Conservation (phyloP, 2,888 invertebrate genomes). For the Sisyra terminalis region DNA sequence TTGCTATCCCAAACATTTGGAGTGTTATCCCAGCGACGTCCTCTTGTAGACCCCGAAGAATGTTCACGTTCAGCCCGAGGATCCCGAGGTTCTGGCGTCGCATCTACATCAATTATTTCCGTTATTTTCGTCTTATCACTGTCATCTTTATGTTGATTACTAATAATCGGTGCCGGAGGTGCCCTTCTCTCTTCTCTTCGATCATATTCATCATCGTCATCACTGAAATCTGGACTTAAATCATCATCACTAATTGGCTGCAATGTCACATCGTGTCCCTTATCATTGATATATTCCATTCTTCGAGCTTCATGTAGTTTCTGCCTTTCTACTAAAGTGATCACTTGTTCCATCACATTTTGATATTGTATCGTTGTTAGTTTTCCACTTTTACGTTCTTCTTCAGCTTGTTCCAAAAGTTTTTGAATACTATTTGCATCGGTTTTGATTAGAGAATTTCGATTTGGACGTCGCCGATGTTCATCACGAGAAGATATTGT, state of each 20-base stretch:
- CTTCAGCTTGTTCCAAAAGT: constrained; percentile 68
- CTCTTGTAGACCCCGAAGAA: too few relatives aligned
- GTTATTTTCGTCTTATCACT: constrained; percentile 5
- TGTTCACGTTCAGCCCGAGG: background rate
- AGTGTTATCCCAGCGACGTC: too few relatives aligned
- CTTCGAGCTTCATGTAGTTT: constrained; percentile 63
- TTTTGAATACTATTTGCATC: constrained; percentile 50
- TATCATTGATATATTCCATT: constrained; percentile 44
- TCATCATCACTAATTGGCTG: constrained; percentile 27
- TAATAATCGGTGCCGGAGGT: constrained; percentile 24
- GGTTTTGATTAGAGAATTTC: constrained; percentile 19
- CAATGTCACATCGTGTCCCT: constrained; percentile 21
- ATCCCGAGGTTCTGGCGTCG: too few relatives aligned
- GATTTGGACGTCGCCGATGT: constrained; percentile 22
- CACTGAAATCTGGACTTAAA: constrained; percentile 18
- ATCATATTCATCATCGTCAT: constrained; percentile 13
- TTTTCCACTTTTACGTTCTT: constrained; percentile 55
- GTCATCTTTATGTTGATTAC: constrained; percentile 15
- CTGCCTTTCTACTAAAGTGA: constrained; percentile 58
- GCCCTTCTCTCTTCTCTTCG: constrained; percentile 29
- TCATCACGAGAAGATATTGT: constrained; percentile 20
- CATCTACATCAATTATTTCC: too few relatives aligned
- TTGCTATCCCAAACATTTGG: constrained; percentile 1
- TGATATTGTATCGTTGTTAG: constrained; percentile 61
- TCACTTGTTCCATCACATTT: constrained; percentile 56